Evolutionary conservation across 1,140 invertebrate genomes (phyloP), one percentile per base, ranked within the genome.

Genomic region (Charaxes varanes): DNA sequence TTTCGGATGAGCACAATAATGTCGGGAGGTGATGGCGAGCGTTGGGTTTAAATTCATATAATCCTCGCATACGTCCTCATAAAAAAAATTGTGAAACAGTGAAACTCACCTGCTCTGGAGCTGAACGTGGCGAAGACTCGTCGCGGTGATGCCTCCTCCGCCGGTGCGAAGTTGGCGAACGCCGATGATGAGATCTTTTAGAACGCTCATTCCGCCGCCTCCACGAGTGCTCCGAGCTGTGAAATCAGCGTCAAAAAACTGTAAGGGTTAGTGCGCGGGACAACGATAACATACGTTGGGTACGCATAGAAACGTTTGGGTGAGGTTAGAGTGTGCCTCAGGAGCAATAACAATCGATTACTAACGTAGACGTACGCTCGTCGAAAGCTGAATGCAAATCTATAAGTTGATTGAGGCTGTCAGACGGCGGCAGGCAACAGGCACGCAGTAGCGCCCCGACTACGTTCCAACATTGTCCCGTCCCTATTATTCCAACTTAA

Each of bases 141-240:
- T 86, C 84, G 70, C 87, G 86, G 53, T 87, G 86, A 54, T 87
- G 86, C 60, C 86, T 86, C 64, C 87, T 86, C 55, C 86, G 85
- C 48, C 86, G 77, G 59, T 86, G 84, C 23, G 87, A 85, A 47
- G 84, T 86, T 8, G 87, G 87, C 46, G 87, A 88, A 56, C 87
- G 86, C 56, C 82, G 86, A 56, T 88, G 86, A 60, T 88, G 87
- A 51, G 87, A 88, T 53, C 87, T 79, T 80, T 88, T 88, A 44
- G 87, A 88, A 45, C 87, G 86, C 70, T 88, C 86, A 80, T 87
- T 86, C 57, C 86, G 84, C 46, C 87, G 85, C 57, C 86, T 84
- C 79, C 86, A 87, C 64, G 85, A 86, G 64, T 87, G 86, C 77
- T 88, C 87, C 70, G 87, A 88, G 80, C 87, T 88, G 79, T 71